These are phyloP conservation scores for Equus przewalskii DNA, from an alignment of 2,113 vertebrate species.

Conservation along the genomic window DNA sequence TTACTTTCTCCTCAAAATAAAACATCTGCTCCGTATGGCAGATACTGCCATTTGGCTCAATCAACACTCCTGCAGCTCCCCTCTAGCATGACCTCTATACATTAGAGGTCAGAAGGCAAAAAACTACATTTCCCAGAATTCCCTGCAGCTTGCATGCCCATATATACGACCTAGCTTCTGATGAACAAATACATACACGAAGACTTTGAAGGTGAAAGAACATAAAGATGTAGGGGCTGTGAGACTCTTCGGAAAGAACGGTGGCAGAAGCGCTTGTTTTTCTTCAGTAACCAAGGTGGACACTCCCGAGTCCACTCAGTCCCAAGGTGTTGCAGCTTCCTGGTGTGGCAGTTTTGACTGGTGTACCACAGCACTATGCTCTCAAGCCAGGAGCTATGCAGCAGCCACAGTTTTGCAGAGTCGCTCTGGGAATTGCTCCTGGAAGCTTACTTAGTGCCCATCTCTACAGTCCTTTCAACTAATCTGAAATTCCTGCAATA, in stretches of 20 bases:
- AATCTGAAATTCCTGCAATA: neutral
- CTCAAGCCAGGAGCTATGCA: neutral
- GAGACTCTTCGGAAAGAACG: neutral
- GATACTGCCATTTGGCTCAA: accelerated
- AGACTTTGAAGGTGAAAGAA: neutral
- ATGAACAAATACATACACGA: neutral
- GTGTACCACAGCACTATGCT: neutral
- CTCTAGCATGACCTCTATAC: neutral
- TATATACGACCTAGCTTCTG: neutral
- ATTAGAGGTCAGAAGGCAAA: neutral
- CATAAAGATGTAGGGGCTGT: accelerated
- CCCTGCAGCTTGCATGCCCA: neutral
- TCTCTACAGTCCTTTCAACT: neutral
- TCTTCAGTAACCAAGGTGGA: neutral
- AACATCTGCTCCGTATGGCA: neutral
- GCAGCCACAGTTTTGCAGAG: neutral
- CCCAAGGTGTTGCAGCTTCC: neutral
- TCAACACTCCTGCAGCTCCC: neutral
- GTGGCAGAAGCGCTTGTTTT: neutral
- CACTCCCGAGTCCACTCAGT: neutral
- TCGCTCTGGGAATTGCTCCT: neutral
- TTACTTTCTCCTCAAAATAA: neutral
- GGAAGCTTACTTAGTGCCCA: no score
- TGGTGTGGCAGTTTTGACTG: accelerated
- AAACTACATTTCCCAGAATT: slow-evolving; percentile 42